Evolutionary conservation across 2,888 invertebrate species (phyloP).

Genomic region (Sesia bembeciformis): DNA sequence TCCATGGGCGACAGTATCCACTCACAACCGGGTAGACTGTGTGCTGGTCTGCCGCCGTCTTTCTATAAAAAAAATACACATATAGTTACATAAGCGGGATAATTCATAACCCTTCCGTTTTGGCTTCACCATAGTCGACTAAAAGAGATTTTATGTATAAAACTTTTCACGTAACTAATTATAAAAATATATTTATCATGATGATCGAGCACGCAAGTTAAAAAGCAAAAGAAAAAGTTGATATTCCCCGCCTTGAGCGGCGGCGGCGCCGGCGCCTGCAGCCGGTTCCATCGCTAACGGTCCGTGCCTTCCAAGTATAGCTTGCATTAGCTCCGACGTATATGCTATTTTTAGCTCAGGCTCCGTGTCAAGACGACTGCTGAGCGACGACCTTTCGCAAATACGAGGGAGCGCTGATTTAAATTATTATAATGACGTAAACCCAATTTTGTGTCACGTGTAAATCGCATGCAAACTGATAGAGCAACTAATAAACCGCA

Average conservation of each 20-base stretch:
- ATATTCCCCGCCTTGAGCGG: conserved; percentile 21
- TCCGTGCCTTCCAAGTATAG: conserved; percentile 49
- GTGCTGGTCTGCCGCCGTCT: no score
- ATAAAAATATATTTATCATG: background rate
- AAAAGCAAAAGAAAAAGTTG: conserved; percentile 38
- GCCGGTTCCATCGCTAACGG: conserved; percentile 48
- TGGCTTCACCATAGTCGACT: no score
- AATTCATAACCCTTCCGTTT: no score
- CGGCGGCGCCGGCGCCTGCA: conserved; percentile 26
- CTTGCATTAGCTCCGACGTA: conserved; percentile 34
- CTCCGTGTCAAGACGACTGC: conserved; percentile 16
- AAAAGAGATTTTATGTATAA: no score
- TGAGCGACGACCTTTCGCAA: conserved; percentile 6
- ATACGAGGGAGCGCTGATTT: background rate
- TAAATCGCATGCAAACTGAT: no score
- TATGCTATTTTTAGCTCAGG: conserved; percentile 43
- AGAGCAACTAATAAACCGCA: no score
- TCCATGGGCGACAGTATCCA: no score
- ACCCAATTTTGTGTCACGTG: background rate
- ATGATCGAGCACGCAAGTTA: conserved; percentile 4
- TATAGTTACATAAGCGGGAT: no score
- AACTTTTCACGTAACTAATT: background rate
- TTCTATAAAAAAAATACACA: no score
- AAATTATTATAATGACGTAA: background rate
- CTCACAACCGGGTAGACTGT: no score